Percentiles rank a stretch among this genome's conserved stretches.
phyloP scores from a whole-genome alignment of 2,797 vertebrate species.

The Podarcis lilfordi region DNA sequence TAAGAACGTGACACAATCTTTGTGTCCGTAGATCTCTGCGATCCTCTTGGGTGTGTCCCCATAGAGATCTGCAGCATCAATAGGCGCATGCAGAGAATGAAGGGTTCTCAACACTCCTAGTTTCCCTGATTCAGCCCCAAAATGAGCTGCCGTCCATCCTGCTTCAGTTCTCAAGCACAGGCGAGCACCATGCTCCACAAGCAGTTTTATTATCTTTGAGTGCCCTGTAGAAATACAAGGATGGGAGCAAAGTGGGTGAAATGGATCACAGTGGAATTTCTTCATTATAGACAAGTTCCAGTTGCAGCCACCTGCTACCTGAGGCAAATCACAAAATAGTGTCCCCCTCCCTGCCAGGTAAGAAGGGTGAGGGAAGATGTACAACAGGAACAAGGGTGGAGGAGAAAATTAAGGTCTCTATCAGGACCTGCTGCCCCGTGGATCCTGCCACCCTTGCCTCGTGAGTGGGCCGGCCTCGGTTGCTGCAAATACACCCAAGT shows the following conservation, averaged over 20 bases:
- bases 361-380: too few relatives aligned
- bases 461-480: too few relatives aligned
- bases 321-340: too few relatives aligned
- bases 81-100: constrained; percentile 82
- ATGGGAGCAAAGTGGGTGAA: background rate
- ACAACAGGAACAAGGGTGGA: too few relatives aligned
- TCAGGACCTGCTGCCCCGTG: too few relatives aligned
- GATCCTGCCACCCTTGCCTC: too few relatives aligned
- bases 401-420: too few relatives aligned
- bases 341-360: too few relatives aligned
- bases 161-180: constrained; percentile 82
- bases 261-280: rapidly evolving
- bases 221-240: constrained; percentile 75
- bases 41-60: constrained; percentile 87
- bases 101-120: constrained; percentile 84
- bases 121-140: constrained; percentile 86
- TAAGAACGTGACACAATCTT: constrained; percentile 85
- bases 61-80: constrained; percentile 84
- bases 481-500: too few relatives aligned
- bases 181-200: constrained; percentile 84
- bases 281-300: rapidly evolving
- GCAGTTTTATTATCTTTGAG: constrained; percentile 79
- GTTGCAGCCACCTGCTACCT: background rate
- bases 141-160: constrained; percentile 91
- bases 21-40: constrained; percentile 89